These are phyloP conservation scores for Rhynchomys soricoides DNA, from an alignment of 2,113 vertebrate genomes.

Conservation along the genomic window DNA sequence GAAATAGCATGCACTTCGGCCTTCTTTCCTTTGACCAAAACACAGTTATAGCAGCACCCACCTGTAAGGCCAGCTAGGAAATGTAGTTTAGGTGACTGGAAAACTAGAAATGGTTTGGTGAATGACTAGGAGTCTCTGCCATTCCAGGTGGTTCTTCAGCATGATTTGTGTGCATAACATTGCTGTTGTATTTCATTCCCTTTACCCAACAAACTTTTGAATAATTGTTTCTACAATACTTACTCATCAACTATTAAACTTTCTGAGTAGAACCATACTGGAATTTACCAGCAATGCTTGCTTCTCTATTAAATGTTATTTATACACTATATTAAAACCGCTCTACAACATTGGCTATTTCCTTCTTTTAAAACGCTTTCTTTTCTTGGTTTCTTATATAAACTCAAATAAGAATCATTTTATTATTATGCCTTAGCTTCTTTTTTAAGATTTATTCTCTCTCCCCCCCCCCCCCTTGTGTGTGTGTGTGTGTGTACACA, in stretches of 20 bases:
- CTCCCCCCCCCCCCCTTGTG: neutral
- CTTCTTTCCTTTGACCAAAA: neutral
- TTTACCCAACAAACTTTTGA: constrained; percentile 23
- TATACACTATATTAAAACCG: neutral
- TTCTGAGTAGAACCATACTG: constrained; percentile 16
- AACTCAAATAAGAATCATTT: neutral
- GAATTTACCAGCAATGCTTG: constrained; percentile 16
- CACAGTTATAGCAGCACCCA: neutral
- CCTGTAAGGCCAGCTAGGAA: neutral
- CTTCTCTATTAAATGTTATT: constrained; percentile 10
- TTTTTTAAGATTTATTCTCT: neutral
- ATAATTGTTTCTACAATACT: constrained; percentile 1
- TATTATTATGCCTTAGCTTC: neutral
- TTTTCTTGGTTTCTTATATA: constrained; percentile 20
- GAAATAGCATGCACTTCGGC: neutral
- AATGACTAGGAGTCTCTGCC: neutral
- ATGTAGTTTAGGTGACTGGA: neutral
- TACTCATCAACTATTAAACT: neutral
- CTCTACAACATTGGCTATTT: neutral
- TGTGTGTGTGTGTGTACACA: neutral
- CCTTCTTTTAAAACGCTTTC: constrained; percentile 12
- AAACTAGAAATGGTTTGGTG: neutral
- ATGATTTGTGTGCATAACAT: neutral
- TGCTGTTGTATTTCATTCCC: constrained; percentile 35
- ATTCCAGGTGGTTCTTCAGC: neutral